Evolutionary conservation across 92 coral and sea anemone species (phyloP).

Genomic region (Paramuricea clavata): DNA sequence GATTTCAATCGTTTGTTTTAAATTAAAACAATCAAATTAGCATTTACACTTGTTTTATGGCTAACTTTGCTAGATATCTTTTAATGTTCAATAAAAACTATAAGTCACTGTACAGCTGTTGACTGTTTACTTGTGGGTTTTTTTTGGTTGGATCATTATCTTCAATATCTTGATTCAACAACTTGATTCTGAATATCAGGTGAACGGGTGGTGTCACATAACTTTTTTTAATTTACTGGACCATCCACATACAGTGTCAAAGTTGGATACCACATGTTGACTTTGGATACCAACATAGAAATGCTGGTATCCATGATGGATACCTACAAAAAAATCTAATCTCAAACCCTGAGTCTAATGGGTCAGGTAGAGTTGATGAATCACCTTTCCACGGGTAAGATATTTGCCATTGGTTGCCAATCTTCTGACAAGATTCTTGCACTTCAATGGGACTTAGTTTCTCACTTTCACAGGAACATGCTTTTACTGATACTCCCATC

Average conservation of each 20-base stretch:
- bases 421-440: conserved; percentile 63
- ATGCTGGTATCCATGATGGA: not conserved
- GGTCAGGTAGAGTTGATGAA: conserved; percentile 19
- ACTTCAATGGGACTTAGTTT: conserved; percentile 66
- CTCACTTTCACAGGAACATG: conserved; percentile 53
- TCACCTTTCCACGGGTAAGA: conserved; percentile 58
- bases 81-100: too few species aligned
- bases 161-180: too few species aligned
- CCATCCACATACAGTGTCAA: too few species aligned
- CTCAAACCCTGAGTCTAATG: conserved; percentile 2
- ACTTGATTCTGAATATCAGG: too few species aligned
- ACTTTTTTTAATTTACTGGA: not conserved
- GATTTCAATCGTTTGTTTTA: too few species aligned
- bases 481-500: conserved; percentile 52
- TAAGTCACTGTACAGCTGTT: too few species aligned
- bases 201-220: not conserved
- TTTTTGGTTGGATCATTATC: too few species aligned
- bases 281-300: not conserved
- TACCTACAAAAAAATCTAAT: not conserved
- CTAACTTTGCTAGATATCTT: too few species aligned
- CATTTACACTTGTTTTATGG: not conserved
- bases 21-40: not conserved
- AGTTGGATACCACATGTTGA: too few species aligned
- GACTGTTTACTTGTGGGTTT: too few species aligned
- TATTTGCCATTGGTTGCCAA: conserved; percentile 67